phyloP scores from a whole-genome alignment of 2,797 vertebrate genomes.

The Pseudochirops corinnae region DNA sequence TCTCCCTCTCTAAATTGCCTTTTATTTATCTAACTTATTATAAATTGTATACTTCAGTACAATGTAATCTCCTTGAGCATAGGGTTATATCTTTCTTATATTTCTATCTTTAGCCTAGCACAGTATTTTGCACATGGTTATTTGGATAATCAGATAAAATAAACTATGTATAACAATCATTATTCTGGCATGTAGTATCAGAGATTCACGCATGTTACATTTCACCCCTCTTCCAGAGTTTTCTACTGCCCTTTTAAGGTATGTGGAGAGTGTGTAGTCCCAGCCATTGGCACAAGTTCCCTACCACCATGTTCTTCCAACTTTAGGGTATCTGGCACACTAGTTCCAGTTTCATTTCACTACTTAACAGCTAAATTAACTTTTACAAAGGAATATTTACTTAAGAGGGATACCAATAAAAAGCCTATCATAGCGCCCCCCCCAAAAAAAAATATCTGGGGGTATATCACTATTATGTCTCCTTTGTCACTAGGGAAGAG shows the following conservation, averaged over 20 bases:
- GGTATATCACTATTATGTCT: neutral
- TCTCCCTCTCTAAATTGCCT: neutral
- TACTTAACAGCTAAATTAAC: neutral
- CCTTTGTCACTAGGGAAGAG: neutral
- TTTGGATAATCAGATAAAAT: neutral
- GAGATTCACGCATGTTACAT: neutral
- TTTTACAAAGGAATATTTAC: neutral
- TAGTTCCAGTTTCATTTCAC: neutral
- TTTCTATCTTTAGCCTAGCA: neutral
- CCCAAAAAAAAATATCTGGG: neutral
- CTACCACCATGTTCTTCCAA: neutral
- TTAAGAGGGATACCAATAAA: neutral
- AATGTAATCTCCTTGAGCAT: neutral
- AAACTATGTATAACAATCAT: neutral
- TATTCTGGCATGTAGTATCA: neutral
- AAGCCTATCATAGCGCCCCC: neutral
- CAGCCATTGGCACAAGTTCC: neutral
- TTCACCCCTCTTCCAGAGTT: neutral
- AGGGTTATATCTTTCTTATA: neutral
- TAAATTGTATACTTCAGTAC: neutral
- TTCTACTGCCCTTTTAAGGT: neutral
- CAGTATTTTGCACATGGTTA: neutral
- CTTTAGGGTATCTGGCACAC: neutral
- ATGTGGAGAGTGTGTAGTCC: neutral
- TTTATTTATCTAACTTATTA: neutral